A percentile compares a stretch with the other conserved stretches of the same genome.
Evolutionary conservation across 2,113 vertebrate species (phyloP).

Genomic region (Nerophis ophidion): DNA sequence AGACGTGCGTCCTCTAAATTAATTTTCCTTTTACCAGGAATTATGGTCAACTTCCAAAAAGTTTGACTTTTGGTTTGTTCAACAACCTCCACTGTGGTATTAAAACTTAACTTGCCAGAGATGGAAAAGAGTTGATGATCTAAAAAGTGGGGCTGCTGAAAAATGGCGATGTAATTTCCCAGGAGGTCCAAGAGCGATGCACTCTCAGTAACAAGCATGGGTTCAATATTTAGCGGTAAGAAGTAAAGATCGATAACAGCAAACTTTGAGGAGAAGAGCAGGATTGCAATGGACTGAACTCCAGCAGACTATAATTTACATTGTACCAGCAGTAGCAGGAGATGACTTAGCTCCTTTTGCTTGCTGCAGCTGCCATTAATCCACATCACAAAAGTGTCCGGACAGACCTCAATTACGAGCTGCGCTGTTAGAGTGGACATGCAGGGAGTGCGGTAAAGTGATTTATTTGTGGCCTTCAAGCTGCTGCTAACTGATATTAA

Average conservation of each 20-base stretch:
- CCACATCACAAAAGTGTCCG: slow-evolving; percentile 13
- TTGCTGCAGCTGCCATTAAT: slow-evolving; percentile 4
- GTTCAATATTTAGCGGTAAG: not conserved
- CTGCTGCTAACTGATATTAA: slow-evolving; percentile 4
- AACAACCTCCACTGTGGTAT: not conserved
- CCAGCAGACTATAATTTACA: not conserved
- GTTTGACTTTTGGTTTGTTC: too few relatives aligned
- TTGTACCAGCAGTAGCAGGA: not conserved
- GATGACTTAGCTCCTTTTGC: slow-evolving; percentile 1
- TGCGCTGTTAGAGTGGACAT: slow-evolving; percentile 11
- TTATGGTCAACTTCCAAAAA: too few relatives aligned
- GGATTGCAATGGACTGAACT: not conserved
- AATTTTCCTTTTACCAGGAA: too few relatives aligned
- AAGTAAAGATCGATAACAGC: not conserved
- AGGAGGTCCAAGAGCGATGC: not conserved
- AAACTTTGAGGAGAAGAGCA: not conserved
- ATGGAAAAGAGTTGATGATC: not conserved
- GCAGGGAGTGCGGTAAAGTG: not conserved
- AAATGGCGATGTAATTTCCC: slow-evolving; percentile 5
- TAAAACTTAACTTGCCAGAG: not conserved
- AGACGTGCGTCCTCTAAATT: too few relatives aligned
- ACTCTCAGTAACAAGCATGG: not conserved
- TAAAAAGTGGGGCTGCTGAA: not conserved
- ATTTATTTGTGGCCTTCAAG: not conserved
- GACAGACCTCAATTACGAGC: slow-evolving; percentile 12